These are phyloP conservation scores for Coleophora deauratella DNA, from an alignment of 2,888 invertebrate species.

Conservation along the genomic window DNA sequence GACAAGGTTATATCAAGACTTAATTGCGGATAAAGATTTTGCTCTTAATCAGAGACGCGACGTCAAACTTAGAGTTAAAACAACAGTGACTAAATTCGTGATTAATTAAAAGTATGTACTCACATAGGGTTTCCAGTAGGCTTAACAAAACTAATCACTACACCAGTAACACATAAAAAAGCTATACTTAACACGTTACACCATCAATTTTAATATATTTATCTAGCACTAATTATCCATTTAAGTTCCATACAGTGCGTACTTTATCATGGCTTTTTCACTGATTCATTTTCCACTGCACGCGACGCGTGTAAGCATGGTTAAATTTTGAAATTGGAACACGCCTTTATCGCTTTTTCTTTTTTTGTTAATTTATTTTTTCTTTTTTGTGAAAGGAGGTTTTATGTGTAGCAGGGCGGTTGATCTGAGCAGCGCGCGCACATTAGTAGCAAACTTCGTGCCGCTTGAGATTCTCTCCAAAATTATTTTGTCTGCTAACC, in stretches of 20 bases:
- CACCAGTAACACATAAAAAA: slow-evolving; percentile 6
- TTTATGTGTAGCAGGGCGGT: slow-evolving; percentile 17
- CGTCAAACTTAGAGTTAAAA: too few relatives aligned
- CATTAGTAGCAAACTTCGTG: too few relatives aligned
- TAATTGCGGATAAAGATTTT: too few relatives aligned
- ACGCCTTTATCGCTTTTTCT: slow-evolving; percentile 24
- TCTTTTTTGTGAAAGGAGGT: slow-evolving; percentile 23
- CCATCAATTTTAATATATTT: slow-evolving; percentile 16
- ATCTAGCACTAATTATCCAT: slow-evolving; percentile 16
- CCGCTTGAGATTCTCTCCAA: too few relatives aligned
- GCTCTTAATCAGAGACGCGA: too few relatives aligned
- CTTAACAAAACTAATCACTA: slow-evolving; percentile 27
- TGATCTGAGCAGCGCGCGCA: too few relatives aligned
- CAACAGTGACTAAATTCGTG: too few relatives aligned
- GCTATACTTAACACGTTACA: slow-evolving; percentile 17
- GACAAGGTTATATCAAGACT: too few relatives aligned
- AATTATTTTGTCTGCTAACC: too few relatives aligned
- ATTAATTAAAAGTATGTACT: slow-evolving; percentile 17
- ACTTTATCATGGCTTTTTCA: slow-evolving; percentile 3
- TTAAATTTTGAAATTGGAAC: slow-evolving; percentile 18
- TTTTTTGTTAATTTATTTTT: slow-evolving; percentile 17
- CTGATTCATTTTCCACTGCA: not conserved
- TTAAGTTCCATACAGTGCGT: slow-evolving; percentile 16
- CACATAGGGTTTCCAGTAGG: slow-evolving; percentile 33
- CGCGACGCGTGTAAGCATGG: slow-evolving; percentile 16